These are phyloP conservation scores for Lagopus muta DNA, from an alignment of 2,113 vertebrate species.

Conservation along the genomic window DNA sequence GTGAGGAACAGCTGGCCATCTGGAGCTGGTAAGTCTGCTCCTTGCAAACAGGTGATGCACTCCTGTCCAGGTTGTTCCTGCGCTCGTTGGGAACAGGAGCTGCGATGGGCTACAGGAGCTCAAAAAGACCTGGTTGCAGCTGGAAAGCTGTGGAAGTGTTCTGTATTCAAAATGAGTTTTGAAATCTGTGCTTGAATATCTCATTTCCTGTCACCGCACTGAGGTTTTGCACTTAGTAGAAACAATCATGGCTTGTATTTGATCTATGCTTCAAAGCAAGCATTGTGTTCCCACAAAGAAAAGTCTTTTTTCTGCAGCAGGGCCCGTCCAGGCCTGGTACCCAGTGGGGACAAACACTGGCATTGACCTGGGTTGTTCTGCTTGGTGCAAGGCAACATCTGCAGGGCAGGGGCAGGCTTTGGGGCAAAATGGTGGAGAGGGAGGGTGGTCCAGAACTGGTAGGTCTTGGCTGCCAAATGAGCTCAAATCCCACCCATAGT, in stretches of 20 bases:
- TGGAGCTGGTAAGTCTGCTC: not conserved
- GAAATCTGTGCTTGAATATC: not conserved
- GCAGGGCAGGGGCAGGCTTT: not conserved
- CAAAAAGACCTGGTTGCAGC: not conserved
- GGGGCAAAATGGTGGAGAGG: too few species aligned
- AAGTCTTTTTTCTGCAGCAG: not conserved
- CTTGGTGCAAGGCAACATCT: not conserved
- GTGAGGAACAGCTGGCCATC: not conserved
- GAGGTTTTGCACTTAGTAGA: not conserved
- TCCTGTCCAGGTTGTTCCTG: not conserved
- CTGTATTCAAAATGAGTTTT: not conserved
- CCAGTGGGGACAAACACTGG: not conserved
- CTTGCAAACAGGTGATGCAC: not conserved
- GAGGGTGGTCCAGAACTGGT: not conserved
- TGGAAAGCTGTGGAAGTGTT: not conserved
- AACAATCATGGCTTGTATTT: not conserved
- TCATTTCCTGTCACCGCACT: not conserved
- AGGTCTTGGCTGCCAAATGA: not conserved
- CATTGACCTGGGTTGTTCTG: not conserved
- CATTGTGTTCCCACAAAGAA: not conserved
- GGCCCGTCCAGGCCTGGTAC: rapidly evolving
- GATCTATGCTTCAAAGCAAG: not conserved
- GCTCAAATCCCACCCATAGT: not conserved
- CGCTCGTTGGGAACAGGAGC: not conserved
- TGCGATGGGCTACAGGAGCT: not conserved